Evolutionary conservation across 1,140 invertebrate species (phyloP).

Genomic region (Drosophila lacteicornis): DNA sequence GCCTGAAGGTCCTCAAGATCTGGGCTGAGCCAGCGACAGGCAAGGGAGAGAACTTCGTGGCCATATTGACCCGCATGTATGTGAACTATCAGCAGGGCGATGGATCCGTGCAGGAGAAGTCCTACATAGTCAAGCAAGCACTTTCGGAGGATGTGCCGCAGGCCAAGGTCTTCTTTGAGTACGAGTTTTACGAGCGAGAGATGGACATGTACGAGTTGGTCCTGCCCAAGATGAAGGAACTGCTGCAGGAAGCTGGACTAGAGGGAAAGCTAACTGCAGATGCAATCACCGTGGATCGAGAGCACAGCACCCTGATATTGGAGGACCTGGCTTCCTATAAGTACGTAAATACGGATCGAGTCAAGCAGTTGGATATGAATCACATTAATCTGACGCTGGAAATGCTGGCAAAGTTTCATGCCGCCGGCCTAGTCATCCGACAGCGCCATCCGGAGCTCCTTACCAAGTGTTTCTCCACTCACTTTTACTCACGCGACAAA

Average conservation of each 20-base stretch:
- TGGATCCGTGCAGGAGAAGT: conserved; percentile 13
- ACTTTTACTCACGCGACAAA: conserved; percentile 45
- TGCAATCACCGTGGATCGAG: conserved; percentile 57
- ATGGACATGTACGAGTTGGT: conserved; percentile 73
- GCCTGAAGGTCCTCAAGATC: conserved; percentile 46
- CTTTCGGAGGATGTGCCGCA: conserved; percentile 41
- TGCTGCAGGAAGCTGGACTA: conserved; percentile 54
- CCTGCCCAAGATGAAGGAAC: conserved; percentile 55
- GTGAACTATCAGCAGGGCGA: conserved; percentile 39
- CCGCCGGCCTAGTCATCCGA: conserved; percentile 53
- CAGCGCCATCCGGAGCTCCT: conserved; percentile 43
- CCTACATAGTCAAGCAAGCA: conserved; percentile 56
- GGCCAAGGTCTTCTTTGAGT: conserved; percentile 46
- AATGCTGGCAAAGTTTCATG: conserved; percentile 86
- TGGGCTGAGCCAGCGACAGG: conserved; percentile 48
- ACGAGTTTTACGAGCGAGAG: conserved; percentile 52
- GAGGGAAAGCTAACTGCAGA: conserved; percentile 62
- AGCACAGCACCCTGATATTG: conserved; percentile 66
- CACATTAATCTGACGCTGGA: conserved; percentile 85
- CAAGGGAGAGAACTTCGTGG: conserved; percentile 74
- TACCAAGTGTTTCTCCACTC: conserved; percentile 20
- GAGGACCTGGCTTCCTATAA: conserved; percentile 86
- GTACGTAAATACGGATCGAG: conserved; percentile 86
- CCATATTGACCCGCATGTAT: conserved; percentile 62
- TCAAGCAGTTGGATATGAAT: conserved; percentile 85